Base-by-base conservation (phyloP, 2,113 vertebrate genomes). In the Hemichromis elongatus region DNA sequence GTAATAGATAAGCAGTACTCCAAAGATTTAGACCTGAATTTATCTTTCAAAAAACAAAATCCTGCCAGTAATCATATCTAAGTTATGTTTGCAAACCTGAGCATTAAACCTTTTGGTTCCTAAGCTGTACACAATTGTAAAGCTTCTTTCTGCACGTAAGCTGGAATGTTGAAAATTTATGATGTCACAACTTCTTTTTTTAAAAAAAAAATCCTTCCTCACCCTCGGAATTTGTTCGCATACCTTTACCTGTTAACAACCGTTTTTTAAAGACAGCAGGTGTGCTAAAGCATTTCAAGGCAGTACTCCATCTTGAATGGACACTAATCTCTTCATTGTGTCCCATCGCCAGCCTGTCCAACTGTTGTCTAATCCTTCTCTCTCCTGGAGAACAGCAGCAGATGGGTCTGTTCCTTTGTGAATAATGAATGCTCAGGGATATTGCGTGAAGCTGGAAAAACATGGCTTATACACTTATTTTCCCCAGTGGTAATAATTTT, bases 391-490 rank as follows among this genome's bases (percentile, higher is more conserved):
- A 86, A 42, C 82, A 55, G 83, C 79, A 80, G 88, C 87, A 94
- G 89, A 90, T 87, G 84, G 86, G 80, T 73, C 54, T 81, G 78
- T n/a, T 91, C 89, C 90, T 79, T 87, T 75, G 86, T 89, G 82
- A 90, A 88, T 90, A 89, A 92, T 87, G 55, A 52, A 79, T 77
- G 88, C 80, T 84, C 24, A 1, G 3, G 82, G 88, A 84, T 56
- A 77, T 63, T 52, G 59, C 12, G n/a, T 2, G 3, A 85, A 73
- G 26, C 54, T 3, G 24, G 45, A 79, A 61, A 83, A 86, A 50
- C 21, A 35, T 9, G 37, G 50, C 89, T 86, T 70, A 47, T 61
- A 40, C 28, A 56, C 75, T 70, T 79, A 78, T 54, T 40, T 79
- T 13, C 52, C 26, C 8, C 9, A 21, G 2, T 85, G 88, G 92